These are phyloP conservation scores for Rhagoletis pomonella DNA, from an alignment of 1,140 invertebrate genomes.

Conservation along the genomic window DNA sequence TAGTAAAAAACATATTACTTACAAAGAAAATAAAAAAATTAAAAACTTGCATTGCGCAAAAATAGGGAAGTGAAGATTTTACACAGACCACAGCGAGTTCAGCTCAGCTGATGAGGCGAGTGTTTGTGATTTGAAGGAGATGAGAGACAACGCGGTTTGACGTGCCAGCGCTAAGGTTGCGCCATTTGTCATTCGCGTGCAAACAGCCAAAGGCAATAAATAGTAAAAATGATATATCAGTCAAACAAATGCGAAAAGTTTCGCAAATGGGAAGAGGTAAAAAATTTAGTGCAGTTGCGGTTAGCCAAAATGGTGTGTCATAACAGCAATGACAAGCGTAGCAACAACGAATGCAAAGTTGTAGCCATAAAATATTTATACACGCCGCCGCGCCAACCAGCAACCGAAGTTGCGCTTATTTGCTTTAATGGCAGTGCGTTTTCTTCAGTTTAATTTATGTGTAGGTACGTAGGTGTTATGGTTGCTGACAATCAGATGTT, in stretches of 20 bases:
- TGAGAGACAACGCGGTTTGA: background rate
- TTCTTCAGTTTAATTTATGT: no score
- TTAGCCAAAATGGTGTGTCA: background rate
- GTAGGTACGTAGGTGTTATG: background rate
- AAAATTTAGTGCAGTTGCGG: background rate
- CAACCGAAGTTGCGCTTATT: background rate
- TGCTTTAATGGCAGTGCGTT: background rate
- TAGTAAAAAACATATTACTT: no score
- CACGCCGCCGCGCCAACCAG: background rate
- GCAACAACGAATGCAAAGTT: background rate
- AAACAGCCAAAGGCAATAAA: background rate
- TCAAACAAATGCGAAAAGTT: background rate
- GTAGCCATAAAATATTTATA: background rate
- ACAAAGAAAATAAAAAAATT: no score
- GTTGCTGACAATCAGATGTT: background rate
- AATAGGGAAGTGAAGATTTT: no score
- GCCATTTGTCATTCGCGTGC: conserved; percentile 12
- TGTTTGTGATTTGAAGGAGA: background rate
- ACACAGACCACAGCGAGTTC: background rate
- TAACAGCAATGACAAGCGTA: background rate
- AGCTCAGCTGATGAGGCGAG: background rate
- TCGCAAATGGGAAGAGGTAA: background rate
- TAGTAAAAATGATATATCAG: background rate
- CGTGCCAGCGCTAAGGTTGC: background rate
- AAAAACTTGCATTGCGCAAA: no score